Base-by-base conservation (phyloP, 2,888 invertebrate species). In the Platerodrilus igneus region DNA sequence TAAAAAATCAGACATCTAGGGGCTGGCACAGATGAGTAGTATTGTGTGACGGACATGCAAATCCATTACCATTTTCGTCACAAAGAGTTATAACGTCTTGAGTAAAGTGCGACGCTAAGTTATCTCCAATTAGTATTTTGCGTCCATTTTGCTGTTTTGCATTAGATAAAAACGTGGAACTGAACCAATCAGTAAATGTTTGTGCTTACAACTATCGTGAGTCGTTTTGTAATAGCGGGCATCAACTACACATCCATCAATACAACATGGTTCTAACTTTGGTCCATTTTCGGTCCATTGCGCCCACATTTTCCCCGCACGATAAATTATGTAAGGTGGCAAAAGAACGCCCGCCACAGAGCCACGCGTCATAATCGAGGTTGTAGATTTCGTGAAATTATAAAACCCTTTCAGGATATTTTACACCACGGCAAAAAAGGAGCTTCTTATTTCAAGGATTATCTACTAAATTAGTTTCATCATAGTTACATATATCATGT, bases 41-140 rank as follows among this genome's bases (percentile, higher is more conserved):
- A 45, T 63, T 60, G 21, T 8, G 47, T 2, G 59, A 59, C 7
- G 59, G 41, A 16, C 48, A 55, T n/a, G 60, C 45, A 37, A 63
- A 37, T 51, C 36, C 44, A 58, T 59, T 22, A 21, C 39, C 25
- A 59, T 66, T 56, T 18, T 63, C 59, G 36, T 28, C 10, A 14
- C 40, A 47, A 21, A 26, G 29, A 8, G 20, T 26, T 11, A 49
- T 16, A 5, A 51, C 43, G 27, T 21, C 22, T 26, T 47, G 10
- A 11, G 37, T 37, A 26, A 47, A 40, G 29, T 41, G 45, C 4
- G 42, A 40, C 14, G 44, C 59, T 14, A 45, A 29, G 57, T 52
- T 52, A 19, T 67, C 58, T 5, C 63, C 63, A 28, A 66, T 45
- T 9, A 60, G 9, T n/a, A n/a, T n/a, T n/a, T 60, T 60, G 8